Conservation (phyloP, 1,140 invertebrate species). For the Pygmarrhopalites habei region DNA sequence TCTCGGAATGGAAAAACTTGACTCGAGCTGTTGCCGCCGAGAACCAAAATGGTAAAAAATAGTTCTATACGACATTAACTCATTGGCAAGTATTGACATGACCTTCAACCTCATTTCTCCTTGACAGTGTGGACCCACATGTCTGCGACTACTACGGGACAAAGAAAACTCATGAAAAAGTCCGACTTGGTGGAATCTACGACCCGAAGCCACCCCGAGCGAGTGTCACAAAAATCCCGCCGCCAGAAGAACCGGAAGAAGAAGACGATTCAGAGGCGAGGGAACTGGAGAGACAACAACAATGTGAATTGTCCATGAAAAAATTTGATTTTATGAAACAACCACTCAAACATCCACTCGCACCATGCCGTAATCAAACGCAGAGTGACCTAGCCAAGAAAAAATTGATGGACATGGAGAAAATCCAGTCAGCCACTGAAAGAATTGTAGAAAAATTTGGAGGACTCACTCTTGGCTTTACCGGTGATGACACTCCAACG, state of each 20-base stretch:
- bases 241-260: neutral
- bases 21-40: too few species aligned
- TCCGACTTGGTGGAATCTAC: constrained; percentile 10
- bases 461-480: constrained; percentile 3
- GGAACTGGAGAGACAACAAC: neutral
- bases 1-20: too few species aligned
- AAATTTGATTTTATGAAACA: neutral
- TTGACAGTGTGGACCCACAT: neutral
- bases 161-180: neutral
- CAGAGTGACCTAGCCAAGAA: too few species aligned
- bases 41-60: too few species aligned
- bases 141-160: neutral
- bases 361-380: too few species aligned
- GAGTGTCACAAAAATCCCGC: neutral
- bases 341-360: neutral
- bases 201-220: neutral
- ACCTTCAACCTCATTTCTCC: too few species aligned
- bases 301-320: neutral
- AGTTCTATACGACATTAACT: too few species aligned
- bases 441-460: constrained; percentile 5
- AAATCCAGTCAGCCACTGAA: neutral
- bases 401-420: neutral
- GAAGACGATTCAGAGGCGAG: neutral
- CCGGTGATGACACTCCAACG: neutral
- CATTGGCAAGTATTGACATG: too few species aligned